Conservation (phyloP, 2,797 vertebrate species). For the Scolopax rusticola region DNA sequence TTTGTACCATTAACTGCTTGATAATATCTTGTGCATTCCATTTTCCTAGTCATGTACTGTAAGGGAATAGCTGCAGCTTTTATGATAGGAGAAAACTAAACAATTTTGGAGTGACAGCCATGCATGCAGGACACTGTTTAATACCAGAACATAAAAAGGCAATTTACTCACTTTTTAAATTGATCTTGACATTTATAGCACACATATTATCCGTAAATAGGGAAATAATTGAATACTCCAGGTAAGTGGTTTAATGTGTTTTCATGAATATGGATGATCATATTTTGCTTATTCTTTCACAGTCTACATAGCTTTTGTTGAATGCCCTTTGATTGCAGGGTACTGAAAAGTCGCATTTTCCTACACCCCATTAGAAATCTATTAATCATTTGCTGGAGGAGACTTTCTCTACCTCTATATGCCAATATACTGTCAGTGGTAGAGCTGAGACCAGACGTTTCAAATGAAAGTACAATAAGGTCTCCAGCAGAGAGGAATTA, state of each 20-base stretch:
- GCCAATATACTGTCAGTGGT: neutral
- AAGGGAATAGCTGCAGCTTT: neutral
- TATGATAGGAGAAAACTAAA: conserved; percentile 24
- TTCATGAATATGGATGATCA: conserved; percentile 57
- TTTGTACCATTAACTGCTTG: neutral
- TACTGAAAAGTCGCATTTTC: conserved; percentile 22
- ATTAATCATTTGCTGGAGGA: conserved; percentile 2
- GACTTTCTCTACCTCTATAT: neutral
- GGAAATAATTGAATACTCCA: conserved; percentile 59
- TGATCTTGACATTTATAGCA: conserved; percentile 37
- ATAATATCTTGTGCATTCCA: neutral
- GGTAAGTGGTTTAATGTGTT: conserved; percentile 45
- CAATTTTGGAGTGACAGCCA: conserved; percentile 21
- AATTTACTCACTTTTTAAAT: conserved; percentile 48
- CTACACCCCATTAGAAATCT: neutral
- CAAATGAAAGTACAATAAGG: neutral
- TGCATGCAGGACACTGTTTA: conserved; percentile 20
- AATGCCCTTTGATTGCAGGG: conserved; percentile 32
- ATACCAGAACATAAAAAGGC: conserved; percentile 31
- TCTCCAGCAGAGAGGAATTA: neutral
- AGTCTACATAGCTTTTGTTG: conserved; percentile 12
- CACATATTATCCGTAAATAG: conserved; percentile 21
- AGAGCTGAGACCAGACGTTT: neutral
- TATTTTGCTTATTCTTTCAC: conserved; percentile 29
- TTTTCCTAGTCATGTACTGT: neutral